Evolutionary conservation across 2,797 vertebrate genomes (phyloP).

Genomic region (Myotis daubentonii): DNA sequence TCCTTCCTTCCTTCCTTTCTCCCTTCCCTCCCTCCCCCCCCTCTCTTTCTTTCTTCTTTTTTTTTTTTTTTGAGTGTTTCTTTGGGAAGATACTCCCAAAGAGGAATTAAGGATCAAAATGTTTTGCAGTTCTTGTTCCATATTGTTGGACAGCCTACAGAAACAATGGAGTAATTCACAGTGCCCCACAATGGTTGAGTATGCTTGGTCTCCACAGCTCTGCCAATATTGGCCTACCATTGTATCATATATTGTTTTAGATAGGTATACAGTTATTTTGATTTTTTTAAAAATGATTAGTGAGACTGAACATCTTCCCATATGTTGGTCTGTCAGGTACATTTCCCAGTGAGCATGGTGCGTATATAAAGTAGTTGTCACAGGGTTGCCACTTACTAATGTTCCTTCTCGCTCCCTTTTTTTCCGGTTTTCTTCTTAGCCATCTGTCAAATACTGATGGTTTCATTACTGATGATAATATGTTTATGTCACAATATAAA

Average conservation of each 20-base stretch:
- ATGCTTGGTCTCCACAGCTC: background rate
- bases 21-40: too few species aligned
- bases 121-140: background rate
- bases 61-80: background rate
- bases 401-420: background rate
- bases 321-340: background rate
- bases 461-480: background rate
- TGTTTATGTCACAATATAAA: background rate
- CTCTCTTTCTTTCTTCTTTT: too few species aligned
- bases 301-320: background rate
- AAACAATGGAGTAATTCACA: background rate
- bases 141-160: background rate
- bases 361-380: background rate
- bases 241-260: background rate
- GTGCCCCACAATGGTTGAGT: background rate
- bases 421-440: background rate
- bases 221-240: background rate
- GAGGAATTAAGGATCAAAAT: slow-evolving; percentile 8
- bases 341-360: background rate
- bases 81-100: background rate
- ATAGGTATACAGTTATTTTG: background rate
- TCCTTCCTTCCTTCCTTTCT: background rate
- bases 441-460: background rate
- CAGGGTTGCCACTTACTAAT: background rate
- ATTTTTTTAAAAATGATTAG: background rate